Evolutionary conservation across 2,797 vertebrate species (phyloP), one percentile per base, ranked within the genome.

Genomic region (Galago senegalensis): DNA sequence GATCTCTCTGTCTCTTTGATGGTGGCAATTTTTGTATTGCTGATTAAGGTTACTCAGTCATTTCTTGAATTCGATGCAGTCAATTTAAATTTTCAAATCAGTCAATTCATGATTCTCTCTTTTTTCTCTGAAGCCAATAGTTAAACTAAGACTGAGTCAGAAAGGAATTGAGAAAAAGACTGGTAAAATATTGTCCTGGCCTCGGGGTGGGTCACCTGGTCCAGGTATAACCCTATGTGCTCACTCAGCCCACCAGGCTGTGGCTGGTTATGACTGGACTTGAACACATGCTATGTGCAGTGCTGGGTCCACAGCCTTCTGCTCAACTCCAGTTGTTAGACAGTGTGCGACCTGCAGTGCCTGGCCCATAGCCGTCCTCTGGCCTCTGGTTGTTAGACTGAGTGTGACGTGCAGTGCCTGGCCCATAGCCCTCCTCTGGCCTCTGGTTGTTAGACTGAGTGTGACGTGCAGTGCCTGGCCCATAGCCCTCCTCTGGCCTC

Each of bases 81-180:
- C 56, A 80, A 21, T 80, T 79, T 65, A 63, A 91, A 31, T 5
- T 91, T 87, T 87, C 63, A 63, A 46, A 79, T 89, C 65, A 37
- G 14, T 67, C n/a, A 67, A 2, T 53, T 83, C 27, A 17, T 65
- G 43, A 43, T 83, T 87, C n/a, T 43, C 29, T 43, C 13, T n/a
- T n/a, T 70, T 37, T 75, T 34, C 11, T 92, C 82, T 89, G 31
- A 91, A 88, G 25, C 23, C 49, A 86, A 25, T 0, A 16, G 29
- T 77, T 73, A 18, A 91, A 83, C 13, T 65, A 82, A 65, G 40
- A 81, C 8, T 3, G 3, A 9, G 13, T 70, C 23, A 87, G n/a
- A 81, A 73, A 67, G 14, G 3, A 10, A 1, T 1, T 49, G 11
- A 83, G 21, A 12, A 12, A 95, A 46, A 11, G 4, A 27, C 53